Conservation (phyloP, 92 coral and sea anemone species). For the Micromussa lordhowensis region DNA sequence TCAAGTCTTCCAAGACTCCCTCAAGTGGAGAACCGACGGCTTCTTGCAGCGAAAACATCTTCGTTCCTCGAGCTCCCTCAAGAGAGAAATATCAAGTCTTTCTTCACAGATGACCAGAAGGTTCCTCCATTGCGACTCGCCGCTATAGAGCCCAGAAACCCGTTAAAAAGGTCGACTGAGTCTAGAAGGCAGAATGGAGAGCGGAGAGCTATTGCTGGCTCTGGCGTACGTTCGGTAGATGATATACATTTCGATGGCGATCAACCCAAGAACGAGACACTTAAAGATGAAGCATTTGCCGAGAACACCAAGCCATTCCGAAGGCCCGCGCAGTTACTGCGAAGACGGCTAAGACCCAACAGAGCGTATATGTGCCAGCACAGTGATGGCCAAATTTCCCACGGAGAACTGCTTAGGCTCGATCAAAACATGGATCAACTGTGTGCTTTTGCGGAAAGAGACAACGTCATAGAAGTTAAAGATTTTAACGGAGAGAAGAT, state of each 20-base stretch:
- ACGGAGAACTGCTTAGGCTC: slow-evolving; percentile 20
- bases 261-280: neutral
- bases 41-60: neutral
- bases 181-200: neutral
- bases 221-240: neutral
- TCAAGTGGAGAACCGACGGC: neutral
- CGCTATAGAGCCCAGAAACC: neutral
- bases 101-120: neutral
- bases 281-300: neutral
- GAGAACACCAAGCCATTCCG: neutral
- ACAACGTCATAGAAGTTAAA: neutral
- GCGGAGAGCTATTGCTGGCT: neutral
- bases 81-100: neutral
- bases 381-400: neutral
- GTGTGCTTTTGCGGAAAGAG: slow-evolving; percentile 10
- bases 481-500: slow-evolving; percentile 61
- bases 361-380: neutral
- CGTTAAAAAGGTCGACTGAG: neutral
- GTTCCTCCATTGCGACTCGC: neutral
- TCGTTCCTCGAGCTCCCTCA: neutral
- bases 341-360: slow-evolving; percentile 16
- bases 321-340: slow-evolving; percentile 15
- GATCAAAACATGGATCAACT: slow-evolving; percentile 41
- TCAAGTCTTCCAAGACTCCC: slow-evolving; percentile 15
- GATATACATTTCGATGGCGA: neutral